Conservation (phyloP, 2,797 vertebrate genomes). For the Hypotaenidia okinawae region DNA sequence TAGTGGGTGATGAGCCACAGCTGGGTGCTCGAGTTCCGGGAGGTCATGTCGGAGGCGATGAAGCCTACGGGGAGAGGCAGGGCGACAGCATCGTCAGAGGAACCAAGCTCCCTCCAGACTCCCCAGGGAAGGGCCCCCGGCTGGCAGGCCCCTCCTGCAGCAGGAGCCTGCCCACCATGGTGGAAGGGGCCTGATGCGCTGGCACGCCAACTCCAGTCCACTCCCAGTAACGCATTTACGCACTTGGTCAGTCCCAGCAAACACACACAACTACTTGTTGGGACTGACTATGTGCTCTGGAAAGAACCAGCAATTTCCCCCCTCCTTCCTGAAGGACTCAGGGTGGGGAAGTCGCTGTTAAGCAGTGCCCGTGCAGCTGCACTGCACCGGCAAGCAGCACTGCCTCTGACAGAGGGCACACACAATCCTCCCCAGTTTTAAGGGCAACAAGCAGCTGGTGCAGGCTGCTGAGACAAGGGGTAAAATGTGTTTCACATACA, state of each 20-base stretch:
- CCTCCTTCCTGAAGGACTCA: neutral
- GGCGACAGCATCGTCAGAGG: no score
- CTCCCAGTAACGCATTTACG: no score
- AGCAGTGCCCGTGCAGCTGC: neutral
- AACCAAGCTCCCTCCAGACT: neutral
- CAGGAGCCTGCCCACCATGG: no score
- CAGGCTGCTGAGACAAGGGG: neutral
- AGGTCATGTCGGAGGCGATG: constrained; percentile 98
- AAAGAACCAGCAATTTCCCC: no score
- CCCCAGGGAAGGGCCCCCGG: rapidly evolving
- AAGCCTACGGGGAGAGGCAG: constrained; percentile 81
- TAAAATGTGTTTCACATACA: rapidly evolving
- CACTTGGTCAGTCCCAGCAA: neutral
- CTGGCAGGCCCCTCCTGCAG: no score
- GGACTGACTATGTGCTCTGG: no score
- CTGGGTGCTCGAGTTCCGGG: constrained; percentile 97
- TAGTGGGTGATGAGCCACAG: constrained; percentile 98
- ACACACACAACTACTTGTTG: neutral
- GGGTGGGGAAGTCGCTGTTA: neutral
- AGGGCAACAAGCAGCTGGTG: neutral
- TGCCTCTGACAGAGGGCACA: neutral
- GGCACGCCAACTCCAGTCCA: no score
- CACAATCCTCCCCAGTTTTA: no score
- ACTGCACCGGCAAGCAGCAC: neutral
- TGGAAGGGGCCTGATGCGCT: no score